Evolutionary conservation across 2,888 invertebrate species (phyloP), one percentile per base, ranked within the genome.

Genomic region (Endotricha flammealis): DNA sequence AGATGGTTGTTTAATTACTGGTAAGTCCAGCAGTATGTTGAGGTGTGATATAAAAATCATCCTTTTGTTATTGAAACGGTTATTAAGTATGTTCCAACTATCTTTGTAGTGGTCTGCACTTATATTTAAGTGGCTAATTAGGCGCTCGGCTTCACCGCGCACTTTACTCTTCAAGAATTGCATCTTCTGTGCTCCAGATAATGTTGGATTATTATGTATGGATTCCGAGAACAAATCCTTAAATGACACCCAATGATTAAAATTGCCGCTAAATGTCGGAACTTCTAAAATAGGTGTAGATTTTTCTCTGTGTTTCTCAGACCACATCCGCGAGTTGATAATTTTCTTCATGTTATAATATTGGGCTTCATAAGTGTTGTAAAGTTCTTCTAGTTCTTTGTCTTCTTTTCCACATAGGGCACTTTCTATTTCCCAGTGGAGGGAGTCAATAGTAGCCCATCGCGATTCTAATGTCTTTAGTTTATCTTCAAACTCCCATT

Each of bases 1-100:
- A n/a, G n/a, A n/a, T n/a, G n/a, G n/a, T n/a, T n/a, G n/a, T n/a
- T n/a, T n/a, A n/a, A n/a, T n/a, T n/a, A n/a, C n/a, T n/a, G 29
- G 29, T 2, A 29, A 2, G 7, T 29, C 10, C 4, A 29, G 3
- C 6, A 29, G 16, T 9, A 14, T 29, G 13, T 16, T 29, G 2
- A 10, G 10, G 9, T 29, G 16, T 3, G 29, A 29, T n/a, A 16
- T 16, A 14, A 29, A 29, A 9, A 29, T 29, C 4, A 29, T 5
- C 16, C 16, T 29, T 16, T 16, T 16, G 9, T 29, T 29, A 16
- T 29, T 8, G 10, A 9, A 29, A 5, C 29, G 8, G 7, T 16
- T 14, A 9, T 29, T 29, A 2, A 29, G 13, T 7, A 29, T 29
- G n/a, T 29, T 16, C 29, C 29, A 29, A 9, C 29, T 16, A n/a